Evolutionary conservation across 2,113 vertebrate genomes (phyloP).

Genomic region (Haemorhous mexicanus): DNA sequence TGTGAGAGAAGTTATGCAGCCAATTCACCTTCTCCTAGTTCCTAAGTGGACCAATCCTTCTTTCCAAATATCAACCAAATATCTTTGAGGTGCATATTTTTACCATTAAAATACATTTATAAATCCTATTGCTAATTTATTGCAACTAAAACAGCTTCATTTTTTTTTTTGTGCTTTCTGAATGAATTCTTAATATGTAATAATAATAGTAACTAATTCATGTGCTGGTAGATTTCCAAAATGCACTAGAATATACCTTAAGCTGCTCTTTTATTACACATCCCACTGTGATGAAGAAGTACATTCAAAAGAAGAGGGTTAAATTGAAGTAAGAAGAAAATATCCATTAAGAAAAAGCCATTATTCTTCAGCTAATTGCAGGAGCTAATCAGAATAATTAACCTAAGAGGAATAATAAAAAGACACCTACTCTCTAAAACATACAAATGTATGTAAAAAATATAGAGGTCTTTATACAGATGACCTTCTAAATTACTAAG

Average conservation of each 20-base stretch:
- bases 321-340: slow-evolving; percentile 27
- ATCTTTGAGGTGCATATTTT: neutral
- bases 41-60: neutral
- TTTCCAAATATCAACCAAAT: neutral
- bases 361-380: slow-evolving; percentile 39
- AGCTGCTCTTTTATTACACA: neutral
- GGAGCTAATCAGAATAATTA: slow-evolving; percentile 45
- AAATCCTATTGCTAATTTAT: neutral
- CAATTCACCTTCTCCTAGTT: neutral
- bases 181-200: neutral
- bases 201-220: neutral
- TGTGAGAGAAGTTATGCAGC: neutral
- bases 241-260: neutral
- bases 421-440: neutral
- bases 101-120: neutral
- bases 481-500: neutral
- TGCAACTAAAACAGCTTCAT: neutral
- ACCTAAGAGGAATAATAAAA: slow-evolving; percentile 9
- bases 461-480: neutral
- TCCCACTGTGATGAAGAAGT: neutral
- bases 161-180: neutral
- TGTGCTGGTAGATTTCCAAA: neutral
- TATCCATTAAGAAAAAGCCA: slow-evolving; percentile 30
- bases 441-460: slow-evolving; percentile 1
- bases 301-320: neutral